Evolutionary conservation across 2,113 vertebrate species (phyloP).

Genomic region (Phasianus colchicus): DNA sequence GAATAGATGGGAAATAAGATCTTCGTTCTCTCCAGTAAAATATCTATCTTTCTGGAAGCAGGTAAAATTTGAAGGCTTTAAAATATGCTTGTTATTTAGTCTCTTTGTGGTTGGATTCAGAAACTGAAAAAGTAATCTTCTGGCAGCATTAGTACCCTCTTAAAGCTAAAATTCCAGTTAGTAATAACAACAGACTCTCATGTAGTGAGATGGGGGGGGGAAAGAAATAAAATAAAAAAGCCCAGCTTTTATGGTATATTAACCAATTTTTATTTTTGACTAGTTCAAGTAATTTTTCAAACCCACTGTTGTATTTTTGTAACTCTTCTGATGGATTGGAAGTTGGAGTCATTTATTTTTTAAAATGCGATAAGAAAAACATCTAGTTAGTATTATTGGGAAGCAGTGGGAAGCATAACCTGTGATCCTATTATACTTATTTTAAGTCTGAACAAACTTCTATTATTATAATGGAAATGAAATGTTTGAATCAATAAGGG

Average conservation of each 20-base stretch:
- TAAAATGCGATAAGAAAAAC: not conserved
- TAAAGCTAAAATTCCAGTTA: not conserved
- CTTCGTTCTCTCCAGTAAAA: not conserved
- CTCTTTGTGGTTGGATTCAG: not conserved
- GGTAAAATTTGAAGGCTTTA: not conserved
- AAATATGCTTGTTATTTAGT: not conserved
- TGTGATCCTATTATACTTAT: not conserved
- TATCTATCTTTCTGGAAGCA: not conserved
- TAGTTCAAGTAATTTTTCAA: not conserved
- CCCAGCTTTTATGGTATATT: not conserved
- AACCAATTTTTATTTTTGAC: not conserved
- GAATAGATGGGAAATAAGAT: not conserved
- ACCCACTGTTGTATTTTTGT: not conserved
- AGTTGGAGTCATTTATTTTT: not conserved
- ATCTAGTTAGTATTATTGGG: not conserved
- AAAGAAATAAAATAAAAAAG: too few species aligned
- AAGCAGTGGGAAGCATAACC: not conserved
- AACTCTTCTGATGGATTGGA: not conserved
- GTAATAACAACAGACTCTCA: not conserved
- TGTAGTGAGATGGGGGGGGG: too few species aligned
- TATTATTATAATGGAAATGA: not conserved
- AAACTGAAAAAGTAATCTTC: not conserved
- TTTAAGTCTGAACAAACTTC: not conserved
- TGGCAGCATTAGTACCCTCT: not conserved
- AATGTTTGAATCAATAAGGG: not conserved